These are phyloP conservation scores for Cotesia glomerata DNA, from an alignment of 1,140 invertebrate genomes.

Conservation along the genomic window DNA sequence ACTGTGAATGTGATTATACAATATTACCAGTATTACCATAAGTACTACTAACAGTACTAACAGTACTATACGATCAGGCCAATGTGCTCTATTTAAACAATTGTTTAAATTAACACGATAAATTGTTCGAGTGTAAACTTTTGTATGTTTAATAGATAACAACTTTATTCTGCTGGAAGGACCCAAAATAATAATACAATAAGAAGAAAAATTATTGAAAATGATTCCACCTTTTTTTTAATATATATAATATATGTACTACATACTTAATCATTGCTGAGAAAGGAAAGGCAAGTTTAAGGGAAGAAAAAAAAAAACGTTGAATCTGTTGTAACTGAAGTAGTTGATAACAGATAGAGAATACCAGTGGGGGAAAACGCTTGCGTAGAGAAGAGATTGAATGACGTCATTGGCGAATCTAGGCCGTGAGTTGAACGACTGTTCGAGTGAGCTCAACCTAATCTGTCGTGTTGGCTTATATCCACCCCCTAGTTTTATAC, in stretches of 20 bases:
- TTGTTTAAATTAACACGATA: too few relatives aligned
- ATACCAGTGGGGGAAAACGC: conserved; percentile 24
- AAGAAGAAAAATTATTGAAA: not conserved
- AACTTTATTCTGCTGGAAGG: too few relatives aligned
- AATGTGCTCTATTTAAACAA: conserved; percentile 33
- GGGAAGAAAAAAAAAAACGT: conserved; percentile 20
- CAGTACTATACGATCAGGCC: conserved; percentile 32
- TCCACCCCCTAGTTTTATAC: conserved; percentile 34
- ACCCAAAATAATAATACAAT: too few relatives aligned
- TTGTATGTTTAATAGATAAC: not conserved
- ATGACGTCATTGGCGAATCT: conserved; percentile 56
- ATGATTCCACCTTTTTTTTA: conserved; percentile 23
- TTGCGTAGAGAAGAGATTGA: conserved; percentile 40
- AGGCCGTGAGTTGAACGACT: conserved; percentile 62
- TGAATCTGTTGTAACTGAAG: too few relatives aligned
- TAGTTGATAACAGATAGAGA: not conserved
- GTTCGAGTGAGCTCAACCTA: conserved; percentile 50
- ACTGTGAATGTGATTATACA: too few relatives aligned
- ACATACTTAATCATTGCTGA: not conserved
- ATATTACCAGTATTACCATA: too few relatives aligned
- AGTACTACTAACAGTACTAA: too few relatives aligned
- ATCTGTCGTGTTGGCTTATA: conserved; percentile 47
- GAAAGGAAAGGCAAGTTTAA: conserved; percentile 20
- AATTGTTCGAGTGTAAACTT: too few relatives aligned
- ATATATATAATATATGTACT: not conserved